A percentile compares a stretch with the other conserved stretches of the same genome.
Evolutionary conservation across 2,797 vertebrate species (phyloP).

Genomic region (Tachyglossus aculeatus): DNA sequence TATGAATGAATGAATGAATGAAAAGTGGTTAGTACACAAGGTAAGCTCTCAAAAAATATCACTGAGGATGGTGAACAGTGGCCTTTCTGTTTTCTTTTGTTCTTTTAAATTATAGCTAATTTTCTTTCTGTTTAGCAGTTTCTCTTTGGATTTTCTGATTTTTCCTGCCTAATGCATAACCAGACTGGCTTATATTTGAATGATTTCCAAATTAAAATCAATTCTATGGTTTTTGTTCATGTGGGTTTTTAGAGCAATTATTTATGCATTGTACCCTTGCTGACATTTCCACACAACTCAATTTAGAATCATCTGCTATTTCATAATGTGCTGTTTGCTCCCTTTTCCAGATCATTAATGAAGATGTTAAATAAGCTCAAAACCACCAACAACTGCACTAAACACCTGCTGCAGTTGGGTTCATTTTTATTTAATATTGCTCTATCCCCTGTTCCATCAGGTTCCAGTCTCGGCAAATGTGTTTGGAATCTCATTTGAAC

Average conservation of each 20-base stretch:
- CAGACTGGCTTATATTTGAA: constrained; percentile 3
- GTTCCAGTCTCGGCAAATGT: background rate
- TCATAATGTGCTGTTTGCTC: background rate
- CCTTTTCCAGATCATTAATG: background rate
- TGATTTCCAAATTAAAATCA: background rate
- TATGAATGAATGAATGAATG: too few species aligned
- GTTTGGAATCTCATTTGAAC: background rate
- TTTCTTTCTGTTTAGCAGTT: background rate
- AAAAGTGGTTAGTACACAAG: too few species aligned
- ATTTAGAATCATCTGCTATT: background rate
- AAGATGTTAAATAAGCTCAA: background rate
- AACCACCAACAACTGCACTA: background rate
- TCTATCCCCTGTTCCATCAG: background rate
- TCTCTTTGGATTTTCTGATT: background rate
- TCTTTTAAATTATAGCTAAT: background rate
- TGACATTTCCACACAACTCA: constrained; percentile 15
- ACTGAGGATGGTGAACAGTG: too few species aligned
- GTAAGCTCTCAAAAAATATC: too few species aligned
- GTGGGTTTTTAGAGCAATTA: constrained; percentile 5
- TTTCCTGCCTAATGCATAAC: background rate
- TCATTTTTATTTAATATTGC: background rate
- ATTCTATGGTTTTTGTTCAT: constrained; percentile 6
- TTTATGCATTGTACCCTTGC: background rate
- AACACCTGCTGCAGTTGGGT: background rate
- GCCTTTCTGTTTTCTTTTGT: background rate